A percentile compares a stretch with the other conserved stretches of the same genome.
phyloP scores from a whole-genome alignment of 1,140 invertebrate species.

The Pseudobourletiella spinata region DNA sequence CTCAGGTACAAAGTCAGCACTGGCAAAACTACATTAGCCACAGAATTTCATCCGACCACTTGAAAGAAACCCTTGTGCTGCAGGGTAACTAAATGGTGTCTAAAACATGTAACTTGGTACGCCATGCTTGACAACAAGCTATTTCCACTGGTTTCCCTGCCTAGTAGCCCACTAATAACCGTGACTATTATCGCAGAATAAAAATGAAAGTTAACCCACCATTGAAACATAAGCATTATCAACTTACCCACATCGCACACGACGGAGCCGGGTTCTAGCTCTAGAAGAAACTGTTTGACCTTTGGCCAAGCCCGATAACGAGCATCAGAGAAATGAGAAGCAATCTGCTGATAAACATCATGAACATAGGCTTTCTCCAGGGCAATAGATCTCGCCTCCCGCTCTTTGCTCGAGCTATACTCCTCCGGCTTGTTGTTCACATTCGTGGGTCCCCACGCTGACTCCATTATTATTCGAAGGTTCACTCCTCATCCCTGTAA shows the following conservation, averaged over 20 bases:
- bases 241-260: constrained; percentile 89
- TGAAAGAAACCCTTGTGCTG: too few relatives aligned
- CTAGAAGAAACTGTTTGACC: constrained; percentile 74
- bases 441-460: constrained; percentile 17
- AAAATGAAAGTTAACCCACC: too few relatives aligned
- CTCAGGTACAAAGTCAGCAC: too few relatives aligned
- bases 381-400: constrained; percentile 64
- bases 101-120: too few relatives aligned
- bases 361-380: constrained; percentile 90
- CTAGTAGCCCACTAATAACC: too few relatives aligned
- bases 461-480: constrained; percentile 6
- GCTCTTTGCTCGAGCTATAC: constrained; percentile 44
- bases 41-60: too few relatives aligned
- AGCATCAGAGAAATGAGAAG: constrained; percentile 39
- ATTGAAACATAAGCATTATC: too few relatives aligned
- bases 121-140: too few relatives aligned
- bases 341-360: constrained; percentile 83
- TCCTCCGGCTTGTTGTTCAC: constrained; percentile 27
- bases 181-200: too few relatives aligned
- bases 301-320: constrained; percentile 67
- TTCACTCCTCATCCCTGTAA: constrained; percentile 4
- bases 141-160: too few relatives aligned
- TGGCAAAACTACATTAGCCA: too few relatives aligned
- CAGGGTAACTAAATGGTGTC: too few relatives aligned
- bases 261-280: constrained; percentile 77